Evolutionary conservation across 2,888 invertebrate species (phyloP).

Genomic region (Drosophila siamana): DNA sequence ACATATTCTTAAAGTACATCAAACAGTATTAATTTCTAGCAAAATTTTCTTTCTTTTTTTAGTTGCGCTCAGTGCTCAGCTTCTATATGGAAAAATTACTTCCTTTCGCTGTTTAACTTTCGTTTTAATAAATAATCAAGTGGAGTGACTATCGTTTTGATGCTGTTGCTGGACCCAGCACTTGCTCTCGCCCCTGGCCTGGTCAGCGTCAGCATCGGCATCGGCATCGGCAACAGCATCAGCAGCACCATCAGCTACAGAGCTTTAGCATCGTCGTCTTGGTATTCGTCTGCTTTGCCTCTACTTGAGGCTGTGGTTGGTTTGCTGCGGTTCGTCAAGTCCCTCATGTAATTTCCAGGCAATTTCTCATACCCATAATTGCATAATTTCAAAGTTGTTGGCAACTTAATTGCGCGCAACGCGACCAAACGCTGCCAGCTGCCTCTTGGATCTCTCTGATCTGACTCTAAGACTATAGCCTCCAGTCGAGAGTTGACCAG

Average conservation of each 20-base stretch:
- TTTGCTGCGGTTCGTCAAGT: slow-evolving; percentile 74
- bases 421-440: slow-evolving; percentile 58
- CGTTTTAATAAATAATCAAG: slow-evolving; percentile 80
- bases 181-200: slow-evolving; percentile 14
- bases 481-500: slow-evolving; percentile 3
- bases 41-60: too few relatives aligned
- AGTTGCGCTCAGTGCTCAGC: slow-evolving; percentile 18
- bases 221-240: neutral
- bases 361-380: slow-evolving; percentile 84
- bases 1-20: too few relatives aligned
- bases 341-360: slow-evolving; percentile 81
- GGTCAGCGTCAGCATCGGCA: neutral
- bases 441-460: slow-evolving; percentile 21
- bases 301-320: slow-evolving; percentile 4
- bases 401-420: slow-evolving; percentile 84
- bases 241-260: neutral
- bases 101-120: slow-evolving; percentile 80
- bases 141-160: slow-evolving; percentile 60
- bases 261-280: neutral
- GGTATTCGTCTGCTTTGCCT: slow-evolving; percentile 19
- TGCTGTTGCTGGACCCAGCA: slow-evolving; percentile 14
- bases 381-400: slow-evolving; percentile 85
- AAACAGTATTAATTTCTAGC: neutral
- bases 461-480: neutral
- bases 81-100: slow-evolving; percentile 75